Percentiles rank a stretch among this genome's conserved stretches.
Evolutionary conservation across 2,797 vertebrate genomes (phyloP).

Genomic region (Caiman crocodilus): DNA sequence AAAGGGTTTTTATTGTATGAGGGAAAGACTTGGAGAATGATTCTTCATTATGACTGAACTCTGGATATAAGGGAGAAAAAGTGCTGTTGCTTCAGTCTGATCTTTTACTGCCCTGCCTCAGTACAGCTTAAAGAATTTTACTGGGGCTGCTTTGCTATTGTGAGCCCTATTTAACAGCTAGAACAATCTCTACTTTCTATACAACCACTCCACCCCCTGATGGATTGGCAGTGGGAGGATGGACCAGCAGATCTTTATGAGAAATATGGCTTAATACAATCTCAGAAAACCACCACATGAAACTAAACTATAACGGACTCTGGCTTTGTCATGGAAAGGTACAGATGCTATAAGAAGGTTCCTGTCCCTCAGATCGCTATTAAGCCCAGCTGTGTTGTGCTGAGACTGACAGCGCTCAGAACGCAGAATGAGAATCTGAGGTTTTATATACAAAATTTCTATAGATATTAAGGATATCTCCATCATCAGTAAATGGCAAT

Average conservation of each 20-base stretch:
- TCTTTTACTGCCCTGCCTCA: not conserved
- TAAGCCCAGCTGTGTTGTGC: not conserved
- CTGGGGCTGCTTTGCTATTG: no score
- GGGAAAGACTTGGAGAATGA: not conserved
- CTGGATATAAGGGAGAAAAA: not conserved
- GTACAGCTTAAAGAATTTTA: not conserved
- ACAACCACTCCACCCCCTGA: no score
- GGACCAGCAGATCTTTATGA: no score
- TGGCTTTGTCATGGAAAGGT: not conserved
- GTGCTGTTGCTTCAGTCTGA: accelerated
- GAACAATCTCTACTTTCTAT: no score
- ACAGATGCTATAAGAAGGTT: not conserved
- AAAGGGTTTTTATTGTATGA: not conserved
- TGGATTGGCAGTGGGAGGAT: no score
- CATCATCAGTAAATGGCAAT: not conserved
- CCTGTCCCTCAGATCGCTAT: not conserved
- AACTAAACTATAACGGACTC: not conserved
- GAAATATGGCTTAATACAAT: not conserved
- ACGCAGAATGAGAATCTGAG: not conserved
- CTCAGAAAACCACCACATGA: not conserved
- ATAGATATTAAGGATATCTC: not conserved
- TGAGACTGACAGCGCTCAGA: not conserved
- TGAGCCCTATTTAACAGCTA: no score
- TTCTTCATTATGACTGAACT: accelerated
- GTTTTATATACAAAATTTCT: not conserved